These are phyloP conservation scores for Parasteatoda tepidariorum DNA, from an alignment of 1,140 invertebrate genomes.

Conservation along the genomic window DNA sequence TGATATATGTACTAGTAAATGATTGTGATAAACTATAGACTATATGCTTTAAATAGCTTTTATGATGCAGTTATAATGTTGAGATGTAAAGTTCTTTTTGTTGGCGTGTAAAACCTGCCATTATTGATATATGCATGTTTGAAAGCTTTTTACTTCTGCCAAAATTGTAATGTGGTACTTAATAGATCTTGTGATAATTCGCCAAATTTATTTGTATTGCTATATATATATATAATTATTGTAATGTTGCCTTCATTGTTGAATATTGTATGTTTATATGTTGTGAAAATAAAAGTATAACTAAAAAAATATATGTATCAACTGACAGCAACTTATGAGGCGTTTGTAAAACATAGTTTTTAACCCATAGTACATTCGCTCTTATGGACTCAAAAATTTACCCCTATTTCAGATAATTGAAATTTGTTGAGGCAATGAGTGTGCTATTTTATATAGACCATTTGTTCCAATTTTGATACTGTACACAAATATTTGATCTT, in stretches of 20 bases:
- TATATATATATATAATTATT: slow-evolving; percentile 37
- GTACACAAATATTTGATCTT: no score
- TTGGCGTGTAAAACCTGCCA: slow-evolving; percentile 44
- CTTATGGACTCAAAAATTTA: no score
- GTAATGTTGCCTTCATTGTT: slow-evolving; percentile 40
- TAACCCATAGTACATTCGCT: no score
- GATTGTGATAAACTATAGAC: slow-evolving; percentile 10
- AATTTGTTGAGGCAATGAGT: no score
- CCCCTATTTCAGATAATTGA: no score
- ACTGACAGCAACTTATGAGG: no score
- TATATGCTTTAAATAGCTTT: slow-evolving; percentile 29
- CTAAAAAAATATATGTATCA: neutral
- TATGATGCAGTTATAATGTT: slow-evolving; percentile 29
- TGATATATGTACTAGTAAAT: slow-evolving; percentile 34
- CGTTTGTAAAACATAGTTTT: no score
- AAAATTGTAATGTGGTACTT: slow-evolving; percentile 7
- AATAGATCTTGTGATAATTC: slow-evolving; percentile 50
- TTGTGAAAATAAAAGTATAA: slow-evolving; percentile 53
- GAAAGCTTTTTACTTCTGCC: slow-evolving; percentile 17
- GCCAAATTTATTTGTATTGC: slow-evolving; percentile 43
- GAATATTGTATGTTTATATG: slow-evolving; percentile 54
- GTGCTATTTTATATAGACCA: no score
- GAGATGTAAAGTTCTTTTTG: slow-evolving; percentile 27
- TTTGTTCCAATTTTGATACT: no score
- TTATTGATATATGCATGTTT: slow-evolving; percentile 5